Conservation (phyloP, 1,140 invertebrate species). For the Gonatopus flavifemur region DNA sequence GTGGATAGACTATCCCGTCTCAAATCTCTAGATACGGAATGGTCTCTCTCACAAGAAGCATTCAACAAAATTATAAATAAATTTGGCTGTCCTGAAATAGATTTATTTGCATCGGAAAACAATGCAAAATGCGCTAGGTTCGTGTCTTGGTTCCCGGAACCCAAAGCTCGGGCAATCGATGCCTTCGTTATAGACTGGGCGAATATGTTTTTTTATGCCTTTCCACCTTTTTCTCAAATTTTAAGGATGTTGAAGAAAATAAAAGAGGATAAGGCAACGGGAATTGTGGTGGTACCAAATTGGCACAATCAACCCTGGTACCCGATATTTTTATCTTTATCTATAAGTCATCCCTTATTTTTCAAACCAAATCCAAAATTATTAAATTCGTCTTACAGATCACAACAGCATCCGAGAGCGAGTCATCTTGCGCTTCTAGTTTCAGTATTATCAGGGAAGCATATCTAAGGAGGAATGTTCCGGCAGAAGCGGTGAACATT, state of each 20-base stretch:
- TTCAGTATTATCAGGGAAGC: slow-evolving; percentile 29
- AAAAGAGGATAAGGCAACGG: slow-evolving; percentile 11
- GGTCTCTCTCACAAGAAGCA: background rate
- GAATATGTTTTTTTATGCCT: slow-evolving; percentile 26
- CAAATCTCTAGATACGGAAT: slow-evolving; percentile 12
- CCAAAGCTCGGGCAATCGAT: slow-evolving; percentile 2
- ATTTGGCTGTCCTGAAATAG: slow-evolving; percentile 13
- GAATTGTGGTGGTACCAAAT: slow-evolving; percentile 22
- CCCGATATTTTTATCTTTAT: slow-evolving; percentile 4
- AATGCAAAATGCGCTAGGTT: slow-evolving; percentile 16
- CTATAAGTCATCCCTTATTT: slow-evolving; percentile 20
- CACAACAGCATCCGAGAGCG: slow-evolving; percentile 18
- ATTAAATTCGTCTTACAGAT: slow-evolving; percentile 16
- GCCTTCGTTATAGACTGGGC: slow-evolving; percentile 12
- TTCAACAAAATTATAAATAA: background rate
- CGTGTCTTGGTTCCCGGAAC: slow-evolving; percentile 13
- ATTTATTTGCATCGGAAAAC: slow-evolving; percentile 7
- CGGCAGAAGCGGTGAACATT: slow-evolving; percentile 18
- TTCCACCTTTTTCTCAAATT: slow-evolving; percentile 25
- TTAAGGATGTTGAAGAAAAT: slow-evolving; percentile 21
- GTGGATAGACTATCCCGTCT: slow-evolving; percentile 7
- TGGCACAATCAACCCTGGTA: slow-evolving; percentile 34
- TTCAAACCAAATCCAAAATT: slow-evolving; percentile 22
- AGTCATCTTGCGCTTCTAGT: slow-evolving; percentile 31
- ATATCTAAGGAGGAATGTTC: slow-evolving; percentile 12